Evolutionary conservation across 2,888 invertebrate species (phyloP).

Genomic region (Drosophila multiciliata): DNA sequence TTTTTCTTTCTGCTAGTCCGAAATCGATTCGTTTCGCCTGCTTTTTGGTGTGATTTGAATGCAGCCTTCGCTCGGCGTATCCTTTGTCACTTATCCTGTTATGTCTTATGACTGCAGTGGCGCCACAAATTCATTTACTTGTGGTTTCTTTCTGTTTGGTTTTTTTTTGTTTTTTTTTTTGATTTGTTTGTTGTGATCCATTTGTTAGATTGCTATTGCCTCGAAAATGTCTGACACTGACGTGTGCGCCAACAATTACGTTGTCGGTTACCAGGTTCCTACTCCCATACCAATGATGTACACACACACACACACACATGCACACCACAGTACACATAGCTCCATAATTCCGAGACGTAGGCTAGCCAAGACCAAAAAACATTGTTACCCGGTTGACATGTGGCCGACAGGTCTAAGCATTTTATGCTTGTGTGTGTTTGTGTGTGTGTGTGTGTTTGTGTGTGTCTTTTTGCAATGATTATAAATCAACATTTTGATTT

Average conservation of each 20-base stretch:
- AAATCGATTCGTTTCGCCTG: slow-evolving; percentile 73
- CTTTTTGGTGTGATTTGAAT: slow-evolving; percentile 62
- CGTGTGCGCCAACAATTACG: slow-evolving; percentile 63
- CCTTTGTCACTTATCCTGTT: slow-evolving; percentile 31
- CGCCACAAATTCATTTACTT: slow-evolving; percentile 38
- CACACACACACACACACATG: not conserved
- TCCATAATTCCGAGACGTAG: not conserved
- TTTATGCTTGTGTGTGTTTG: slow-evolving; percentile 24
- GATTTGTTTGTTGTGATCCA: slow-evolving; percentile 17
- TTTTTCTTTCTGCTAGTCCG: slow-evolving; percentile 12
- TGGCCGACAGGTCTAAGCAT: slow-evolving; percentile 58
- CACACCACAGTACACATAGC: not conserved
- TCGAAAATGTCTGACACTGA: slow-evolving; percentile 53
- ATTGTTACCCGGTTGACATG: slow-evolving; percentile 60
- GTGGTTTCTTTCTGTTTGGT: slow-evolving; percentile 4
- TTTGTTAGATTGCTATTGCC: slow-evolving; percentile 36
- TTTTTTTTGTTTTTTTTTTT: slow-evolving; percentile 5
- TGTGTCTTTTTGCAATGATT: slow-evolving; percentile 71
- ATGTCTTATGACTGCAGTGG: slow-evolving; percentile 36
- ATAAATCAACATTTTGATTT: slow-evolving; percentile 76
- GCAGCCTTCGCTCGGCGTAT: slow-evolving; percentile 14
- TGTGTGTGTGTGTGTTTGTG: slow-evolving; percentile 15
- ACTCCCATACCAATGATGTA: not conserved
- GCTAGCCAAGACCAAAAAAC: slow-evolving; percentile 19
- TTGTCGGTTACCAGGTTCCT: slow-evolving; percentile 14